Evolutionary conservation across 2,797 vertebrate genomes (phyloP).

Genomic region (Propithecus deckenii): DNA sequence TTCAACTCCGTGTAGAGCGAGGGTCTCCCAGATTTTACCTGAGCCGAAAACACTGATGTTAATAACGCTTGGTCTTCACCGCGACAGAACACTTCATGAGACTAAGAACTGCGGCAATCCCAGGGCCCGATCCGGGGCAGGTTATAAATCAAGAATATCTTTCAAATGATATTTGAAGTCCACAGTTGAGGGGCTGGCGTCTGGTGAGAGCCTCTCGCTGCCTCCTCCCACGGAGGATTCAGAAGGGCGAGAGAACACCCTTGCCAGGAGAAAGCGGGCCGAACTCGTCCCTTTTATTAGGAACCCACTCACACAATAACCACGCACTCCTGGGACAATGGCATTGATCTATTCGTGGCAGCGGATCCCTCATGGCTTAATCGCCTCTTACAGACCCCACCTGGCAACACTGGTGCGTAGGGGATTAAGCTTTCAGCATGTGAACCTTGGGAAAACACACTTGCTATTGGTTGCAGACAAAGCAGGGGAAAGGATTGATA

Average conservation of each 20-base stretch:
- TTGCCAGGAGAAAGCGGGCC: not conserved
- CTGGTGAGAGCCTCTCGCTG: not conserved
- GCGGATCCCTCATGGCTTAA: not conserved
- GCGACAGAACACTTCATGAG: not conserved
- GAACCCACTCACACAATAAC: too few species aligned
- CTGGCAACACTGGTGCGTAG: not conserved
- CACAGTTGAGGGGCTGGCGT: too few species aligned
- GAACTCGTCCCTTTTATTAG: not conserved
- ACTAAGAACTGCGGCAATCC: not conserved
- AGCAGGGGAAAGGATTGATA: not conserved
- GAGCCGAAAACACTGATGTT: not conserved
- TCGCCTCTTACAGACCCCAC: not conserved
- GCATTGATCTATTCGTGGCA: too few species aligned
- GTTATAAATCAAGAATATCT: not conserved
- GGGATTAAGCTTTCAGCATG: not conserved
- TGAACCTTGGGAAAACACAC: not conserved
- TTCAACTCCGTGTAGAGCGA: not conserved
- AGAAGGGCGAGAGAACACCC: not conserved
- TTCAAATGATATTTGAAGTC: not conserved
- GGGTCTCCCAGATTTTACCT: not conserved
- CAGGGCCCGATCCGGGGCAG: not conserved
- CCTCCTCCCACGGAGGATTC: not conserved
- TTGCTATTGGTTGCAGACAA: not conserved
- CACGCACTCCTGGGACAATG: not conserved
- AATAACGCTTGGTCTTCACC: not conserved